Evolutionary conservation across 53 echinoderm and acorn worm species (phyloP), one percentile per base, ranked within the genome.

Genomic region (Paracentrotus lividus): DNA sequence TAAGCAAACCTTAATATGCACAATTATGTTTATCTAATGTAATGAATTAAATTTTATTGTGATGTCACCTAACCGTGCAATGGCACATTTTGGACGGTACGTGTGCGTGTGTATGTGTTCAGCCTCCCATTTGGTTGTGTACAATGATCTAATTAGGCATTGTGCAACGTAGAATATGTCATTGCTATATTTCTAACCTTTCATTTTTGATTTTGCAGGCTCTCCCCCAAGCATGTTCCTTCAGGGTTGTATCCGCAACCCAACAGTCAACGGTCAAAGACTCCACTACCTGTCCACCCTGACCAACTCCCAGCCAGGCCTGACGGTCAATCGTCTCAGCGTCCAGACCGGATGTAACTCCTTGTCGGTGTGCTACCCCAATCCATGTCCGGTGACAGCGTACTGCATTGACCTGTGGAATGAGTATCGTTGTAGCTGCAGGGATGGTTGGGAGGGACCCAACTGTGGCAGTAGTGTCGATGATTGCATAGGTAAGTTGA

Each of bases 321-420:
- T 99, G 24, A 94, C 94, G 1, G 90, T 96, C 90, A 96, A 92
- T 86, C 66, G 44, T 34, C 94, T 94, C 53, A 96, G 93, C 65
- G 94, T 99, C 47, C 65, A 92, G 51, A 88, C 85, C 2, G 97
- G 96, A 18, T 99, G 99, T 49, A 90, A 58, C 59, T 94, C 96
- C 1, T 88, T 87, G 49, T 96, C 97, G 52, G 97, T 96, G 14
- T 99, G 99, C 76, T 88, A 91, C 16, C 94, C 96, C 13, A 88
- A 95, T 10, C 99, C 97, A 0, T 99, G 99, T 77, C 95, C 97
- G 23, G 72, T 64, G 47, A 99, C 96, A 38, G 96, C 99, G 0
- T 85, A 92, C 77, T 99, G 99, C 90, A 67, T 96, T 18, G 99
- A 99, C 88, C 76, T 93, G 2, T 99, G 99, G 99, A 99, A 99